A percentile compares a stretch with the other conserved stretches of the same genome.
Evolutionary conservation across 2,888 invertebrate genomes (phyloP).

Genomic region (Erynnis tages): DNA sequence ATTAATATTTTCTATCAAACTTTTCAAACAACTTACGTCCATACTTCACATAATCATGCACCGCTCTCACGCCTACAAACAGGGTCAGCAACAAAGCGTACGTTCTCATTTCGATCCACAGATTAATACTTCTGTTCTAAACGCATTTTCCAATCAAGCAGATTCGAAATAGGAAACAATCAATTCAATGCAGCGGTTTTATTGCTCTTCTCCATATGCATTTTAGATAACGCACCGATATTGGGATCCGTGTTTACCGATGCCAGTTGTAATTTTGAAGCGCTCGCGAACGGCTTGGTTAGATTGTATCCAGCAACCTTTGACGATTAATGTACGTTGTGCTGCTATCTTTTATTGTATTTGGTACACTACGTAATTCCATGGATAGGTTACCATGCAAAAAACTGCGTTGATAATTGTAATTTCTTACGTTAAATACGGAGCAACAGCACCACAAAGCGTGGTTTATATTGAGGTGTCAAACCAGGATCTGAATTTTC

Average conservation of each 20-base stretch:
- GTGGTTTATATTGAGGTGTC: no score
- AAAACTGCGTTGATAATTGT: no score
- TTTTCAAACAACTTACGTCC: slow-evolving; percentile 58
- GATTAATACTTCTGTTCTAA: slow-evolving; percentile 27
- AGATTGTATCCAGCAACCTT: not conserved
- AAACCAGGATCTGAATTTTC: no score
- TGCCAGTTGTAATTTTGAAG: slow-evolving; percentile 26
- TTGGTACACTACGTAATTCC: no score
- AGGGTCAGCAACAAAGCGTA: slow-evolving; percentile 32
- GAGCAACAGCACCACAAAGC: no score
- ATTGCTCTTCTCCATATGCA: slow-evolving; percentile 55
- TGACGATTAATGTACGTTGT: no score
- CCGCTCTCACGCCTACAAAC: slow-evolving; percentile 24
- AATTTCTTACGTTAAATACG: no score
- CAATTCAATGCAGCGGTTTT: slow-evolving; percentile 56
- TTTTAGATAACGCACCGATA: slow-evolving; percentile 51
- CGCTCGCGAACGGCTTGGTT: not conserved
- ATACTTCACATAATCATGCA: slow-evolving; percentile 63
- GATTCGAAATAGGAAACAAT: slow-evolving; percentile 55
- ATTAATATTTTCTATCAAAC: no score
- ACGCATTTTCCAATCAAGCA: slow-evolving; percentile 41
- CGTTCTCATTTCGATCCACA: slow-evolving; percentile 36
- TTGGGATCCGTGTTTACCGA: slow-evolving; percentile 23
- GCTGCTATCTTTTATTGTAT: no score
- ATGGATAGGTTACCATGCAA: no score